Evolutionary conservation across 2,888 invertebrate genomes (phyloP).

Genomic region (Zaprionus lineosus): DNA sequence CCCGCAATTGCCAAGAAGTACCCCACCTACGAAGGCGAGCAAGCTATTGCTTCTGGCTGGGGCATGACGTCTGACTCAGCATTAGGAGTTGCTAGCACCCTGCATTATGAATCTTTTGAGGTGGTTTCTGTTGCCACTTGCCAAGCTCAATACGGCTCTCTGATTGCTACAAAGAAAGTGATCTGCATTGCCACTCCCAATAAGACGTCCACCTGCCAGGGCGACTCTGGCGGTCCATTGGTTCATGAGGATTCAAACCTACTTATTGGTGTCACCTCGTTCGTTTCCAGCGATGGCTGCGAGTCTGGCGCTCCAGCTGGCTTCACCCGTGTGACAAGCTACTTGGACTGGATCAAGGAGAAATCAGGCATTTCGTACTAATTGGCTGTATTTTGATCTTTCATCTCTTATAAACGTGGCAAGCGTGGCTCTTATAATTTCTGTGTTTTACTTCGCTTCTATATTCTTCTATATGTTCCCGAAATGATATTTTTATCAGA

Average conservation of each 20-base stretch:
- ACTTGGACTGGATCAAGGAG: conserved; percentile 51
- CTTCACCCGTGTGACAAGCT: conserved; percentile 70
- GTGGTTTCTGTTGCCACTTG: conserved; percentile 65
- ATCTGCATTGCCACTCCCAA: conserved; percentile 59
- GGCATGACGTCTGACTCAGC: conserved; percentile 66
- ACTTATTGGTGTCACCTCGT: conserved; percentile 72
- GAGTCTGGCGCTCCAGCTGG: conserved; percentile 62
- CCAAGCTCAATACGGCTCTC: too few relatives aligned
- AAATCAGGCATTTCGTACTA: conserved; percentile 54
- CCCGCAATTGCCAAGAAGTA: conserved; percentile 51
- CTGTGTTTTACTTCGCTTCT: too few relatives aligned
- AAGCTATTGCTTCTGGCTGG: conserved; percentile 77
- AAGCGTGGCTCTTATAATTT: too few relatives aligned
- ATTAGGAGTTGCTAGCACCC: conserved; percentile 39
- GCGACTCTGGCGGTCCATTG: conserved; percentile 75
- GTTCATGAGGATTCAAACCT: conserved; percentile 43
- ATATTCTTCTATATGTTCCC: too few relatives aligned
- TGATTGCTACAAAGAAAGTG: too few relatives aligned
- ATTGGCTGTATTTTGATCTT: too few relatives aligned
- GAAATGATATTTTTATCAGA: too few relatives aligned
- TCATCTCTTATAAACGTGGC: too few relatives aligned
- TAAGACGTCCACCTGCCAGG: conserved; percentile 61
- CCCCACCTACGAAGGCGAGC: conserved; percentile 48
- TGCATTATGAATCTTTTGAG: conserved; percentile 60
- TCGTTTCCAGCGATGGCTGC: conserved; percentile 67